Evolutionary conservation across 1,140 invertebrate species (phyloP).

Genomic region (Pseudobourletiella spinata): DNA sequence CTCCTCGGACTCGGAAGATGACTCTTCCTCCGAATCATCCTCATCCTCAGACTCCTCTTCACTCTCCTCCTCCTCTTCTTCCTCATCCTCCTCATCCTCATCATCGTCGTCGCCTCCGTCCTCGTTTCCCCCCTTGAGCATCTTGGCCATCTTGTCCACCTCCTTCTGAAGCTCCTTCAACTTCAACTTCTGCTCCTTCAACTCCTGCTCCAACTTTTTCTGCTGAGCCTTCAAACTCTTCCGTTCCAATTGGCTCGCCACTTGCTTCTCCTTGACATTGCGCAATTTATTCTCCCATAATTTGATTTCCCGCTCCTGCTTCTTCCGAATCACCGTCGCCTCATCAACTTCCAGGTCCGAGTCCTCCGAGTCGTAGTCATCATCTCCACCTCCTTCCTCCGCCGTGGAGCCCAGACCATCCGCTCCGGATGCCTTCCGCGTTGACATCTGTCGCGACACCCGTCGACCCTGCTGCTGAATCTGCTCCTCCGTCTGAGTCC

Average conservation of each 20-base stretch:
- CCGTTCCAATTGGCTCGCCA: slow-evolving; percentile 65
- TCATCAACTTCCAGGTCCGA: slow-evolving; percentile 57
- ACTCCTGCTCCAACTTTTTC: slow-evolving; percentile 63
- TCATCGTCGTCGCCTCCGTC: slow-evolving; percentile 48
- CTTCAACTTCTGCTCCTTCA: slow-evolving; percentile 48
- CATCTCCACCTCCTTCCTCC: slow-evolving; percentile 46
- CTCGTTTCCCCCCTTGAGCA: slow-evolving; percentile 67
- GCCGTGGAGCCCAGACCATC: slow-evolving; percentile 34
- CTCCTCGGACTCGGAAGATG: slow-evolving; percentile 52
- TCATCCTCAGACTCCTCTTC: slow-evolving; percentile 55
- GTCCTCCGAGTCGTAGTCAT: slow-evolving; percentile 42
- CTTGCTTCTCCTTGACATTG: slow-evolving; percentile 65
- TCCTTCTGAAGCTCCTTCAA: slow-evolving; percentile 63
- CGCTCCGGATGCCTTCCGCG: slow-evolving; percentile 36
- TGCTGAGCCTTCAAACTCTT: slow-evolving; percentile 64
- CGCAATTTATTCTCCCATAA: slow-evolving; percentile 65
- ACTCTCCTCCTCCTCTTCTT: slow-evolving; percentile 48
- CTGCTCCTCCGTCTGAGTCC: slow-evolving; percentile 41
- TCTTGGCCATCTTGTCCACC: slow-evolving; percentile 76
- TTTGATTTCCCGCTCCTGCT: slow-evolving; percentile 61
- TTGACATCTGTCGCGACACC: slow-evolving; percentile 21
- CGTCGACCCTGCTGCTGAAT: slow-evolving; percentile 25
- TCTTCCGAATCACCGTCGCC: slow-evolving; percentile 55
- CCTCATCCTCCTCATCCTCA: slow-evolving; percentile 57
- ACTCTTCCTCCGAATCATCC: slow-evolving; percentile 48